Conservation (phyloP, 2,888 invertebrate genomes). For the Xestoiulus laeticollis region DNA sequence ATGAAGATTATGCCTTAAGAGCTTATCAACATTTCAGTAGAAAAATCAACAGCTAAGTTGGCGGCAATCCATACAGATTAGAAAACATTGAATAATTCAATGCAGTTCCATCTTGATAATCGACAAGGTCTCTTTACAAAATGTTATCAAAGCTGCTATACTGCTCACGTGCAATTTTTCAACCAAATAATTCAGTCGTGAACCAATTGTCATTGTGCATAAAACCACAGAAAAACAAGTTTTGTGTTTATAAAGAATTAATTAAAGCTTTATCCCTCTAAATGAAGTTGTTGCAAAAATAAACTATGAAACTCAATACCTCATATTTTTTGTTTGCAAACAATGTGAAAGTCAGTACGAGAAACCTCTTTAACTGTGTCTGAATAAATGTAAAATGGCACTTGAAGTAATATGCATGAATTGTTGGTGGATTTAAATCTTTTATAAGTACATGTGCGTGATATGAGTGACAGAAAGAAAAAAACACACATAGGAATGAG, state of each 20-base stretch:
- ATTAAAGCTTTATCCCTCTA: too few species aligned
- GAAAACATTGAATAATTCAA: background rate
- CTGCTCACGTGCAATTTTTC: background rate
- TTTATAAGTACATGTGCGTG: constrained; percentile 2
- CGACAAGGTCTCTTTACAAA: background rate
- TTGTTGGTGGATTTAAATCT: constrained; percentile 23
- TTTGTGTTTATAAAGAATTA: too few species aligned
- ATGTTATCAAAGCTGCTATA: too few species aligned
- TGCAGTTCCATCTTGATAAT: background rate
- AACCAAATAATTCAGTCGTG: too few species aligned
- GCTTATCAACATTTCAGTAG: constrained; percentile 9
- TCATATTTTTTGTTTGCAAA: background rate
- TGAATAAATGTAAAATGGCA: background rate
- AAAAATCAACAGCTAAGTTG: constrained; percentile 31
- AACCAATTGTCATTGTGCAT: too few species aligned
- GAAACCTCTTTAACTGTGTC: constrained; percentile 29
- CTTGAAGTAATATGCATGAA: background rate
- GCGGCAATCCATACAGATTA: constrained; percentile 18
- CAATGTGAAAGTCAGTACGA: too few species aligned
- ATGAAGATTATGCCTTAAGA: constrained; percentile 37
- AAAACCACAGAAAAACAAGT: too few species aligned
- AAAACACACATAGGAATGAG: background rate
- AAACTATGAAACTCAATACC: background rate
- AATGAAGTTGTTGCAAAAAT: too few species aligned
- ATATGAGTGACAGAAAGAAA: background rate